Conservation (phyloP, 2,888 invertebrate genomes). For the Caenorhabditis virilis region DNA sequence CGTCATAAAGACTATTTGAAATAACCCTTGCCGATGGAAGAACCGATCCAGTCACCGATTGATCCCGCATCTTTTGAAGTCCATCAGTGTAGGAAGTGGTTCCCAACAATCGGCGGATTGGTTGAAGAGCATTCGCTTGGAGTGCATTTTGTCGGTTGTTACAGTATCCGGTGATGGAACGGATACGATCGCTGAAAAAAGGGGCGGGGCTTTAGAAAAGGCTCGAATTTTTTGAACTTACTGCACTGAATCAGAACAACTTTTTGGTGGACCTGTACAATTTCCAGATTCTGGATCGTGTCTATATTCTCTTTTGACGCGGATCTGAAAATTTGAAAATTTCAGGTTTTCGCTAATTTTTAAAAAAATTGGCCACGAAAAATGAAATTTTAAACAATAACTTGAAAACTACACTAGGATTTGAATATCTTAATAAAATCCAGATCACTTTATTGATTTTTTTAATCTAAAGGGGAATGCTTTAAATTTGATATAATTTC, state of each 20-base stretch:
- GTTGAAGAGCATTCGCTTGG: constrained; percentile 83
- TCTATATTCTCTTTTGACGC: neutral
- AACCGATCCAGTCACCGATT: constrained; percentile 21
- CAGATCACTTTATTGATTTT: too few relatives aligned
- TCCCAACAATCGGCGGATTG: constrained; percentile 79
- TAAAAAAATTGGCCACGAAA: neutral
- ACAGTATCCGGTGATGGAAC: constrained; percentile 79
- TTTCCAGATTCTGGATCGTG: neutral
- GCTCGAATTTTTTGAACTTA: neutral
- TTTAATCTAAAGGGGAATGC: too few relatives aligned
- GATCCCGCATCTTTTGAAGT: constrained; percentile 29
- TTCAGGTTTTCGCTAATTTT: neutral
- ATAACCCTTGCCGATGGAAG: constrained; percentile 42
- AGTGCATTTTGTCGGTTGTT: constrained; percentile 80
- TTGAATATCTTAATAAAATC: too few relatives aligned
- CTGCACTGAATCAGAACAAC: constrained; percentile 21
- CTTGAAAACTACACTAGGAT: too few relatives aligned
- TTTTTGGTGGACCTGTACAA: constrained; percentile 22
- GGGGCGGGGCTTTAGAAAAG: neutral
- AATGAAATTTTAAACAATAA: neutral
- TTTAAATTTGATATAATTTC: too few relatives aligned
- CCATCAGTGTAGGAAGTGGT: constrained; percentile 77
- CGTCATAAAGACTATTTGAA: constrained; percentile 39
- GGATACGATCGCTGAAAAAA: constrained; percentile 29
- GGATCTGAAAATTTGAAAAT: neutral